Evolutionary conservation across 1,140 invertebrate species (phyloP), one percentile per base, ranked within the genome.

Genomic region (Drosophila santomea): DNA sequence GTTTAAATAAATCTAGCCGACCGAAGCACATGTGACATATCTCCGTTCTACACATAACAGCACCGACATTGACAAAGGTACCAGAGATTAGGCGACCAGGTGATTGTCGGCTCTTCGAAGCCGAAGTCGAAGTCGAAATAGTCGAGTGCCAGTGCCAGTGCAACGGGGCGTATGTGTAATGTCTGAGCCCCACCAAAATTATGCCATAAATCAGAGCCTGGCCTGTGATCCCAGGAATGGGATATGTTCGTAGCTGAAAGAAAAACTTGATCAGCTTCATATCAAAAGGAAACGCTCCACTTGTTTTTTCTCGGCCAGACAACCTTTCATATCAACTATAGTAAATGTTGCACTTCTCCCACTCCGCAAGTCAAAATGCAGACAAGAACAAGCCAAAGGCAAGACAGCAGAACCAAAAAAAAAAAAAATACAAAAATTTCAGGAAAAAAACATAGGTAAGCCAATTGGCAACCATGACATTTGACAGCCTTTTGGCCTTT

Each of bases 401-500:
- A 28, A 56, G 55, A 44, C 56, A 68, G 74, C 63, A 44, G 28
- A 28, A 25, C 5, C 23, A 54, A 69, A 69, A 68, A 55, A 63
- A 38, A 35, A 23, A 25, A 28, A 25, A 23, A 14, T 14, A 23
- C n/a, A 39, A 50, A 3, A n/a, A 23, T 25, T 32, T 8, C 32
- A 32, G 32, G 20, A 32, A 43, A 56, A 41, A 32, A n/a, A 58
- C 17, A 35, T 11, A 54, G 8, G 10, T 39, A 51, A 35, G 39
- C 60, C 76, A 79, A 76, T 77, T 72, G 77, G 61, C 74, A 58
- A 60, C 67, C 79, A 64, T 76, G 76, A 83, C 83, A 84, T 82
- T 88, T 89, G 84, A 89, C 84, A 88, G 83, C 74, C 83, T 82
- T 43, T 79, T 80, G 84, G 83, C 83, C 84, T 89, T 80, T 89